These are phyloP conservation scores for Neomonachus schauinslandi DNA, from an alignment of 2,113 vertebrate genomes.

Conservation along the genomic window DNA sequence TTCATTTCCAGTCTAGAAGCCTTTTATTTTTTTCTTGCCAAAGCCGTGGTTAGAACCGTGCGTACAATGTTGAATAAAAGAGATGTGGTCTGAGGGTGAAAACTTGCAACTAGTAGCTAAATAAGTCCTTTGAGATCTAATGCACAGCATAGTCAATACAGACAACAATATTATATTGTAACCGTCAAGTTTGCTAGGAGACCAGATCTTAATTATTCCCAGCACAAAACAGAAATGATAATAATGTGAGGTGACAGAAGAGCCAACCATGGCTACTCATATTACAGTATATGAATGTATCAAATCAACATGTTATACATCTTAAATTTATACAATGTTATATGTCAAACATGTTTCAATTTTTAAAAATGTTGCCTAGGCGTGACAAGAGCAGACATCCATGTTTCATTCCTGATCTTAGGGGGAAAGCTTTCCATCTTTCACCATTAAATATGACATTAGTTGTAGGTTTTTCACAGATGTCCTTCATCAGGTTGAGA, in stretches of 20 bases:
- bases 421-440: not conserved
- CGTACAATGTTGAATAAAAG: not conserved
- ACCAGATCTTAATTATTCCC: not conserved
- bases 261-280: not conserved
- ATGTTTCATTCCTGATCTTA: not conserved
- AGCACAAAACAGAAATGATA: not conserved
- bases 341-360: not conserved
- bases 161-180: not conserved
- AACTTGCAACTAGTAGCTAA: not conserved
- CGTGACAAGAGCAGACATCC: not conserved
- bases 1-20: not conserved
- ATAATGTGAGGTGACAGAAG: not conserved
- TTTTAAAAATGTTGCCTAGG: not conserved
- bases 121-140: not conserved
- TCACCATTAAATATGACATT: not conserved
- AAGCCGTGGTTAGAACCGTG: not conserved
- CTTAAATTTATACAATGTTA: not conserved
- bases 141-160: not conserved
- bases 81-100: not conserved
- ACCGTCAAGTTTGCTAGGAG: not conserved
- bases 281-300: not conserved
- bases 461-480: conserved; percentile 15
- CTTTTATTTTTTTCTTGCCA: not conserved
- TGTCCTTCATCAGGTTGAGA: not conserved
- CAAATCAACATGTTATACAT: not conserved